phyloP scores from a whole-genome alignment of 2,888 invertebrate species.

The Drosophila testacea region DNA sequence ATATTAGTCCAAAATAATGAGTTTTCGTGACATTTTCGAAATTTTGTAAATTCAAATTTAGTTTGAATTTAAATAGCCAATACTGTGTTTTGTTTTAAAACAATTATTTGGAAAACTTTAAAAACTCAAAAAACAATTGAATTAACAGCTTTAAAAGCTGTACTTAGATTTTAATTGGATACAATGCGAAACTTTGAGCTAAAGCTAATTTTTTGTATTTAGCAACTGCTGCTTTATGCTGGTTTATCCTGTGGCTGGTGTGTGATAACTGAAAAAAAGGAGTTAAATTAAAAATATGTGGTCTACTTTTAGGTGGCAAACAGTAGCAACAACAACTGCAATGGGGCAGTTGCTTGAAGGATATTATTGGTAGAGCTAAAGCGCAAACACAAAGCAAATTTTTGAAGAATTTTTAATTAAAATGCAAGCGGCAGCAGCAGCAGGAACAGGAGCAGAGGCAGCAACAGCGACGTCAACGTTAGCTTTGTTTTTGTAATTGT shows the following conservation, averaged over 20 bases:
- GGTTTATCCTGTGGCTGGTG: constrained; percentile 24
- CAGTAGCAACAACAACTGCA: constrained; percentile 32
- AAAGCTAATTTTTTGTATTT: constrained; percentile 12
- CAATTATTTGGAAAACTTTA: no score
- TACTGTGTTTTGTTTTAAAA: no score
- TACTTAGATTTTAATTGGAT: background rate
- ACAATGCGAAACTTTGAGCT: background rate
- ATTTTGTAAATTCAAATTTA: no score
- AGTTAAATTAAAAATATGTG: constrained; percentile 78
- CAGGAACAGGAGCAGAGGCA: background rate
- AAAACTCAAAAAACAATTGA: background rate
- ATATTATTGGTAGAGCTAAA: constrained; percentile 68
- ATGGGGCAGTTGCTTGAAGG: constrained; percentile 43
- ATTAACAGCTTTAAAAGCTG: background rate
- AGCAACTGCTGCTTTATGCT: constrained; percentile 3
- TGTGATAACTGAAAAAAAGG: constrained; percentile 9
- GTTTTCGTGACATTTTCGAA: no score
- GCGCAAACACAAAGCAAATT: constrained; percentile 64
- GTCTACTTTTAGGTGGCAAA: constrained; percentile 75
- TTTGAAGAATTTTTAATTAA: constrained; percentile 77
- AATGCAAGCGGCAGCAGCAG: constrained; percentile 60
- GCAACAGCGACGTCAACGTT: constrained; percentile 38
- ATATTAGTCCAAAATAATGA: no score
- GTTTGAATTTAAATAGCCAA: no score
- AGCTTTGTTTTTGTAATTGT: constrained; percentile 52